Evolutionary conservation across 1,140 invertebrate species (phyloP), one percentile per base, ranked within the genome.

Genomic region (Bombus polaris): DNA sequence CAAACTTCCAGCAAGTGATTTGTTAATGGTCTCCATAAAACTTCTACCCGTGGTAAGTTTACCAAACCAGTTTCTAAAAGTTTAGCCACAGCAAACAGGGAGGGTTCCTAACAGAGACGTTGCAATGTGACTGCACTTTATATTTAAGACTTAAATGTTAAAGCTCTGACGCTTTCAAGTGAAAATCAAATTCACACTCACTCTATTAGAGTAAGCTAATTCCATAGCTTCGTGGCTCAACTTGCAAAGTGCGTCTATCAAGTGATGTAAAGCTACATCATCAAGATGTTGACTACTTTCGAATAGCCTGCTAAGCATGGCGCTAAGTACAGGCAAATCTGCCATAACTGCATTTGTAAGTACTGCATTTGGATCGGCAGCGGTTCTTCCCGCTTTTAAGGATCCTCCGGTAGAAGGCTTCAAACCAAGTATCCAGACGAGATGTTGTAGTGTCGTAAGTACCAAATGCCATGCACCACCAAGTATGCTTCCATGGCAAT

Each of bases 151-250:
- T 59, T 66, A 66, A 66, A 32, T 65, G 8, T 65, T 28, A 62
- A 62, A 28, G 3, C 28, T n/a, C 12, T 62, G 28, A 13, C 0
- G 39, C 10, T 18, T 22, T 15, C 12, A 39, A 74, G 28, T 39
- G 70, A 22, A 57, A 37, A 47, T 47, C 53, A 18, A 76, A 85
- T 8, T 37, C 73, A 44, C 68, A 92, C 95, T 96, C 95, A 98
- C 97, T 92, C 98, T 96, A 95, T 99, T 99, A 25, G 98, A 98
- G 95, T 98, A 99, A 0, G 98, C 98, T 44, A 99, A 95, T 92
- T 99, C 99, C 98, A 99, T 99, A 37, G 99, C 98, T 95, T 99
- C 99, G 88, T 98, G 97, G 3, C 98, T 99, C 10, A 99, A 95
- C 95, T 99, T 99, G 93, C 99, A 99, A 0, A 99, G 96, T 12